phyloP scores from a whole-genome alignment of 2,113 vertebrate genomes.

The chimpanzee (Pan troglodytes) region NHGRI_mPanTro3-v2.1_pri NC_072403.2:87728501-87729000 shows the following conservation, averaged over 20 bases:
- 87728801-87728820: background rate
- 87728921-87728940: background rate
- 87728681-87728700: background rate
- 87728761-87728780: too few relatives aligned
- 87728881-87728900: background rate
- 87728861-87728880: background rate
- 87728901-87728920: conserved; percentile 3
- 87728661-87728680: accelerated
- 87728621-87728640: background rate
- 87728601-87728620: background rate
- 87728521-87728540: background rate
- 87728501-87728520: background rate
- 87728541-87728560: conserved; percentile 14
- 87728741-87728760: background rate
- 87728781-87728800: background rate
- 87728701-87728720: background rate
- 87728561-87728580: background rate
- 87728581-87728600: background rate
- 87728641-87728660: background rate
- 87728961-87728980: too few relatives aligned
- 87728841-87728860: background rate
- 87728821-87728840: too few relatives aligned
- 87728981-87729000: too few relatives aligned
- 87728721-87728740: background rate
- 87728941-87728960: too few relatives aligned